A percentile compares a stretch with the other conserved stretches of the same genome.
phyloP scores from a whole-genome alignment of 2,113 vertebrate species.

The Psittacus erithacus region DNA sequence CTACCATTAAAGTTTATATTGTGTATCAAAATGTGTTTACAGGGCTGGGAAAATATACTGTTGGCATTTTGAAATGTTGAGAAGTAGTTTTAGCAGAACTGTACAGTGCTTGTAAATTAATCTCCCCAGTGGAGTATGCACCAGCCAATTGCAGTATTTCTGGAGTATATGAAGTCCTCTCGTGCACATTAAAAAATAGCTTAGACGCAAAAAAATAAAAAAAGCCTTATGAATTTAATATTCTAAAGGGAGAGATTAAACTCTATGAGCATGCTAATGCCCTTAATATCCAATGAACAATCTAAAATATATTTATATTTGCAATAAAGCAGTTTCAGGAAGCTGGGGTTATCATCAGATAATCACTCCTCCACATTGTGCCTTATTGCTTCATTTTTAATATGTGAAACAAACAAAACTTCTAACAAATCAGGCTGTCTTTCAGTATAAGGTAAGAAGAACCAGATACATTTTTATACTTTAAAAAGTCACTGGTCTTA shows the following conservation, averaged over 20 bases:
- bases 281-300: constrained; percentile 18
- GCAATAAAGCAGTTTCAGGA: constrained; percentile 57
- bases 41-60: constrained; percentile 63
- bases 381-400: constrained; percentile 67
- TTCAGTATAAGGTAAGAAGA: constrained; percentile 16
- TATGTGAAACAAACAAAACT: not conserved
- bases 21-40: constrained; percentile 75
- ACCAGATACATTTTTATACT: not conserved
- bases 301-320: not conserved
- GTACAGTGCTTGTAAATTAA: constrained; percentile 64
- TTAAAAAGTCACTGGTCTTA: not conserved
- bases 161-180: constrained; percentile 41
- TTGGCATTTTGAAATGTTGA: constrained; percentile 60
- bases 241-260: constrained; percentile 31
- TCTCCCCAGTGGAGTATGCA: constrained; percentile 45
- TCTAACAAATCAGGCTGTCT: not conserved
- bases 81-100: constrained; percentile 67
- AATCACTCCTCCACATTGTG: constrained; percentile 27
- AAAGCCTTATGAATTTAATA: constrained; percentile 30
- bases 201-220: not conserved
- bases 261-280: not conserved
- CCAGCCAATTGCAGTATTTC: constrained; percentile 56
- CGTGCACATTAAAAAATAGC: constrained; percentile 41
- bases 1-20: constrained; percentile 68
- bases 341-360: not conserved